Evolutionary conservation across 2,113 vertebrate species (phyloP), one percentile per base, ranked within the genome.

Genomic region (Oncorhynchus clarkii): DNA sequence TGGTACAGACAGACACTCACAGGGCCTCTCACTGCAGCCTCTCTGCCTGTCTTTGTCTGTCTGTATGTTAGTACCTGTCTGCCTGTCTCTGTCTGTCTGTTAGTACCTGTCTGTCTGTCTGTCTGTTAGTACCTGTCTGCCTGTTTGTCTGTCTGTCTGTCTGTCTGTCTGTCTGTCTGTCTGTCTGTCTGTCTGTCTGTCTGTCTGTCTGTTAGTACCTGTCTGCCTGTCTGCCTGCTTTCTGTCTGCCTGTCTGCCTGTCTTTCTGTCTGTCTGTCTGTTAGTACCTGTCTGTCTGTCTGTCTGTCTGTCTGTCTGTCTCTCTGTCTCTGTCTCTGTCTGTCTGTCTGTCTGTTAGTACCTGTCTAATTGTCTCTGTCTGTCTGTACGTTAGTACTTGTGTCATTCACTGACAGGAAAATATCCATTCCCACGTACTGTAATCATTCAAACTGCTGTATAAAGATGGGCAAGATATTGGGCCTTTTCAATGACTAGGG

Each of bases 271-370:
- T 26, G 24, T 26, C 24, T 26, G 24, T 26, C 24, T 26, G 24
- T 26, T 1, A 1, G 24, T n/a, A n/a, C n/a, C 24, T 26, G 26
- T 26, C 26, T 26, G 26, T 2, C 26, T 26, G 26, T 26, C 26
- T 26, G 26, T n/a, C 22, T n/a, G 60, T n/a, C 8, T 64, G 18
- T 22, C 24, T 69, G 67, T 45, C 13, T 69, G 31, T 48, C 16
- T 67, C 4, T 67, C 6, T 83, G 2, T 80, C 1, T 26, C 74
- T 84, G 12, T 78, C 24, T 62, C 7, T 62, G 60, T 8, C 18
- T n/a, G 26, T 26, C 26, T 26, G 26, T 26, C 26, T 26, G 26
- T 26, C 26, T 26, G 26, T 26, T n/a, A n/a, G n/a, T n/a, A n/a
- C n/a, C 26, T 26, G 26, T 26, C 26, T 26, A 26, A 26, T 26